Evolutionary conservation across 2,113 vertebrate genomes (phyloP).

Genomic region (Guaruba guarouba): DNA sequence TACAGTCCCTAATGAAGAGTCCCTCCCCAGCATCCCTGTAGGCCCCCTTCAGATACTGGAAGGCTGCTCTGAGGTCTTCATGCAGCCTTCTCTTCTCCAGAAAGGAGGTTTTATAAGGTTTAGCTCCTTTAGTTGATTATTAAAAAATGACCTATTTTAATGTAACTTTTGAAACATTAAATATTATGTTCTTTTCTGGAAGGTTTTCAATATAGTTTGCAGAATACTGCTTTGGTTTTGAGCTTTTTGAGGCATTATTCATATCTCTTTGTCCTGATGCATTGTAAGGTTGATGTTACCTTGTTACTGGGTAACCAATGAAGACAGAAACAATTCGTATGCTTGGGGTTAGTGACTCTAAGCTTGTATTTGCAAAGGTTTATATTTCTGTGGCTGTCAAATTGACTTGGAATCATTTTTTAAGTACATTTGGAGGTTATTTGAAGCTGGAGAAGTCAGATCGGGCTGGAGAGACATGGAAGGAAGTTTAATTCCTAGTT

Average conservation of each 20-base stretch:
- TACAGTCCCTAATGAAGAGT: too few species aligned
- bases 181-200: not conserved
- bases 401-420: not conserved
- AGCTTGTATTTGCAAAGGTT: not conserved
- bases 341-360: not conserved
- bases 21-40: too few species aligned
- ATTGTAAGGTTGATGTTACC: not conserved
- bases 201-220: not conserved
- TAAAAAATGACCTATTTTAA: not conserved
- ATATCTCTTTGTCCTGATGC: not conserved
- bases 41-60: too few species aligned
- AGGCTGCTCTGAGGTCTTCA: too few species aligned
- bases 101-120: not conserved
- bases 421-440: not conserved
- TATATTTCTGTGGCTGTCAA: not conserved
- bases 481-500: not conserved
- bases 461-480: not conserved
- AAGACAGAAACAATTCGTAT: not conserved
- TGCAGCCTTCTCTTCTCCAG: not conserved
- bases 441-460: not conserved
- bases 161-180: not conserved
- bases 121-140: not conserved
- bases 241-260: not conserved
- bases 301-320: not conserved
- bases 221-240: not conserved